phyloP scores from a whole-genome alignment of 1,140 invertebrate species.

The Aphis gossypii region DNA sequence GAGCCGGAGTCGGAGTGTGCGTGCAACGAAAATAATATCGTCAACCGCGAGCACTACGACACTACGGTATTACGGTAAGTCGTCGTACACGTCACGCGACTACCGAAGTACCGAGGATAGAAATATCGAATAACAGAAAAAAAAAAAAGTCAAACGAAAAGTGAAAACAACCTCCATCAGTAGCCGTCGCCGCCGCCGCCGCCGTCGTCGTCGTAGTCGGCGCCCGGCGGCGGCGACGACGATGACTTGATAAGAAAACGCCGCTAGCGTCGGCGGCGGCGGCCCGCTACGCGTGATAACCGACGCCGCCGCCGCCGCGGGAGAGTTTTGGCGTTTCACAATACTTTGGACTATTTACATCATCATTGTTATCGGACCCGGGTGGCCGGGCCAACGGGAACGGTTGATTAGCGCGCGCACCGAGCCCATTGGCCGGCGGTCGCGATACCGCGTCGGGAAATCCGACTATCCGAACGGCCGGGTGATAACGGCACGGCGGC shows the following conservation, averaged over 20 bases:
- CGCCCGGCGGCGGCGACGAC: background rate
- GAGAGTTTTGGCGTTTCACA: conserved; percentile 21
- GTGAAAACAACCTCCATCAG: background rate
- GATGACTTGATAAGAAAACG: background rate
- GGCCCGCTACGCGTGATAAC: background rate
- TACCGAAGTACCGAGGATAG: background rate
- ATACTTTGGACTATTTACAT: conserved; percentile 6
- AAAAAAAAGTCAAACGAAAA: background rate
- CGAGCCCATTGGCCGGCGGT: background rate
- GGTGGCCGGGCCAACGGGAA: background rate
- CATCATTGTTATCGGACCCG: conserved; percentile 34
- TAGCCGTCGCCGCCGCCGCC: background rate
- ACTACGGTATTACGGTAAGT: background rate
- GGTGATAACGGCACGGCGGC: conserved; percentile 33
- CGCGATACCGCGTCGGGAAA: conserved; percentile 7
- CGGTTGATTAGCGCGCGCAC: background rate
- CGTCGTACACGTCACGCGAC: background rate
- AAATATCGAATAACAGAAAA: background rate
- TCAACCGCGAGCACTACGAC: background rate
- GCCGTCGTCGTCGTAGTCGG: background rate
- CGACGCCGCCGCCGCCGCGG: background rate
- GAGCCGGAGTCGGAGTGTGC: background rate
- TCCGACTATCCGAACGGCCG: background rate
- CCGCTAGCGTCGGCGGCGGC: background rate
- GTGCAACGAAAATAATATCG: background rate